Evolutionary conservation across 2,888 invertebrate species (phyloP).

Genomic region (Zaprionus bogoriensis): DNA sequence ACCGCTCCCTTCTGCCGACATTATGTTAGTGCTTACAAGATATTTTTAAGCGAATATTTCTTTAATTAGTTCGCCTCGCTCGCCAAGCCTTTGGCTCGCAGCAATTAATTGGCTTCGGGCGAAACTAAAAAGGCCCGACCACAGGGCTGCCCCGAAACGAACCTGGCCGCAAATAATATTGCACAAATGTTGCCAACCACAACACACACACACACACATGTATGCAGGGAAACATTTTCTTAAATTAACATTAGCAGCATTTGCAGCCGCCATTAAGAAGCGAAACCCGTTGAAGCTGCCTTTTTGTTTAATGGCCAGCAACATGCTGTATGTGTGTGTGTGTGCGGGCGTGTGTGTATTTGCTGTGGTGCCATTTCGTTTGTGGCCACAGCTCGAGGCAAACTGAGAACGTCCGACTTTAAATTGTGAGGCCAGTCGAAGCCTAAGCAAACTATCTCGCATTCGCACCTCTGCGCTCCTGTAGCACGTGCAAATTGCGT

Average conservation of each 20-base stretch:
- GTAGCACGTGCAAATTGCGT: constrained; percentile 46
- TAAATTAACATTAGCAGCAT: constrained; percentile 79
- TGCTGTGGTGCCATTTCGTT: constrained; percentile 54
- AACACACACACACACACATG: constrained; percentile 21
- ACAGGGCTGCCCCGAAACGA: constrained; percentile 28
- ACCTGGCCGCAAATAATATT: constrained; percentile 72
- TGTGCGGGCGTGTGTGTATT: constrained; percentile 19
- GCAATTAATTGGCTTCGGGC: constrained; percentile 50
- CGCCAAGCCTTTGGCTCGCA: not conserved
- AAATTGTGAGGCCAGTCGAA: constrained; percentile 40
- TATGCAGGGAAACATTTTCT: constrained; percentile 57
- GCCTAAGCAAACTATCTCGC: constrained; percentile 17
- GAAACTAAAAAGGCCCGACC: constrained; percentile 41
- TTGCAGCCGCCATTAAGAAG: constrained; percentile 70
- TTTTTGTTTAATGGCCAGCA: constrained; percentile 57
- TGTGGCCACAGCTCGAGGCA: constrained; percentile 43
- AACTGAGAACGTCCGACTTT: constrained; percentile 46
- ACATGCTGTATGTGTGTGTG: constrained; percentile 44
- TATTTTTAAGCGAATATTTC: constrained; percentile 67
- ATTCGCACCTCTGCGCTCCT: constrained; percentile 14
- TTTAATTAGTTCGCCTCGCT: constrained; percentile 62
- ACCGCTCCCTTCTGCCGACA: not conserved
- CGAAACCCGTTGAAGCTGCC: constrained; percentile 39
- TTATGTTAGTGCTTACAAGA: constrained; percentile 30
- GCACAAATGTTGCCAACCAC: constrained; percentile 73